Evolutionary conservation across 2,888 invertebrate genomes (phyloP), one percentile per base, ranked within the genome.

Genomic region (Scaptomyza flava): DNA sequence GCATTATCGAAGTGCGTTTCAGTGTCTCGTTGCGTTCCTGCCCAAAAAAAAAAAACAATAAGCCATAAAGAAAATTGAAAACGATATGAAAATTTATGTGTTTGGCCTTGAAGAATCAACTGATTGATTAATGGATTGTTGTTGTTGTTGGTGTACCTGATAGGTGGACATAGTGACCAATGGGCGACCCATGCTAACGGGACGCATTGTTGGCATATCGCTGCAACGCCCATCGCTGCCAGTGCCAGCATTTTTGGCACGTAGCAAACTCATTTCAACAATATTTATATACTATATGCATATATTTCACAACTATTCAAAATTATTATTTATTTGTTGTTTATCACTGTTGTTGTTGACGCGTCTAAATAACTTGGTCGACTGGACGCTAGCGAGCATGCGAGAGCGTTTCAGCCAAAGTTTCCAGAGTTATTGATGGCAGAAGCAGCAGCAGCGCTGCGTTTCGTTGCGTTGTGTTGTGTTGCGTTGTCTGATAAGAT

Each of bases 21-120:
- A 92, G 80, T 20, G 91, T 91, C 64, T 91, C 91, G 46, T 90
- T 89, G 45, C 91, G 90, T 60, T 92, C 92, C 91, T 92, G 68
- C 6, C 12, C 48, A 61, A 46, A 43, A 27, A 45, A 7, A n/a
- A 38, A 34, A 41, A 34, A 41, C 4, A 52, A 47, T 9, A 17
- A 8, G 27, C 14, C 12, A 3, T 31, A 12, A 50, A 36, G 6
- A 4, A 43, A 68, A 38, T 30, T 17, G 30, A 33, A 65, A 65
- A 53, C 43, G 23, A 33, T 52, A 27, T 23, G 14, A 8, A 47
- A 56, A 33, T 14, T 7, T 9, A 8, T 41, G 41, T 41, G 2
- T 41, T 14, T 14, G 23, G 20, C 50, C 30, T 41, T 57, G 31
- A 45, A 2, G 23, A 17, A 45, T 27, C 20, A 48, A 50, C 20